Evolutionary conservation across 2,113 vertebrate genomes (phyloP).

Genomic region (Triplophysa rosa): DNA sequence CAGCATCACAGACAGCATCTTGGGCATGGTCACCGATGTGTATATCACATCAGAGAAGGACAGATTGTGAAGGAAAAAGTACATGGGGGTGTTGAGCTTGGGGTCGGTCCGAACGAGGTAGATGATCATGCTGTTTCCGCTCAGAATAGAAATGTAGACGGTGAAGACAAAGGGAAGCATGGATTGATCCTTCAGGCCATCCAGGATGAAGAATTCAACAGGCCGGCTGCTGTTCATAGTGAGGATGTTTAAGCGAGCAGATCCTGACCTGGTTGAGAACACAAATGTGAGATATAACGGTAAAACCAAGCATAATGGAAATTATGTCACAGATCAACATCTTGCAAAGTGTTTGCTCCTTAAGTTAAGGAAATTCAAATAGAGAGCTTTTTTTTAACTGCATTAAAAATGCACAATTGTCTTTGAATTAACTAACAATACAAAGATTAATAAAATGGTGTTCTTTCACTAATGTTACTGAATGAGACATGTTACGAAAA

Average conservation of each 20-base stretch:
- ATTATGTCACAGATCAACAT: neutral
- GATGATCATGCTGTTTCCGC: slow-evolving; percentile 68
- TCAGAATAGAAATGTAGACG: slow-evolving; percentile 59
- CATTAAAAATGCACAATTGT: no score
- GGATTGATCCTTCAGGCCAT: slow-evolving; percentile 55
- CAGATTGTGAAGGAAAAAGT: slow-evolving; percentile 73
- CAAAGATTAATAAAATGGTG: no score
- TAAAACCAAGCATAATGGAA: neutral
- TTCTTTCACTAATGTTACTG: no score
- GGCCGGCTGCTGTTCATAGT: slow-evolving; percentile 31
- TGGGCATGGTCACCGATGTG: slow-evolving; percentile 66
- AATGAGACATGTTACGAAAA: no score
- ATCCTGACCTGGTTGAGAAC: neutral
- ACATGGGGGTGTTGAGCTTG: slow-evolving; percentile 68
- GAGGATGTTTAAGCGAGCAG: neutral
- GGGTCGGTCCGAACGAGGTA: slow-evolving; percentile 57
- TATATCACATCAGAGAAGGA: slow-evolving; percentile 67
- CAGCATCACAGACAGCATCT: slow-evolving; percentile 65
- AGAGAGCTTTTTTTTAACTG: no score
- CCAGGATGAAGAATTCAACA: slow-evolving; percentile 58
- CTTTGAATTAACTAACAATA: no score
- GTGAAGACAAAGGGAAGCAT: slow-evolving; percentile 61
- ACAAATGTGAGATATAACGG: neutral
- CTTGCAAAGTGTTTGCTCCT: neutral
- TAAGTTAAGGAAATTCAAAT: neutral